Conservation (phyloP, 2,888 invertebrate genomes). For the Meteorus colon region DNA sequence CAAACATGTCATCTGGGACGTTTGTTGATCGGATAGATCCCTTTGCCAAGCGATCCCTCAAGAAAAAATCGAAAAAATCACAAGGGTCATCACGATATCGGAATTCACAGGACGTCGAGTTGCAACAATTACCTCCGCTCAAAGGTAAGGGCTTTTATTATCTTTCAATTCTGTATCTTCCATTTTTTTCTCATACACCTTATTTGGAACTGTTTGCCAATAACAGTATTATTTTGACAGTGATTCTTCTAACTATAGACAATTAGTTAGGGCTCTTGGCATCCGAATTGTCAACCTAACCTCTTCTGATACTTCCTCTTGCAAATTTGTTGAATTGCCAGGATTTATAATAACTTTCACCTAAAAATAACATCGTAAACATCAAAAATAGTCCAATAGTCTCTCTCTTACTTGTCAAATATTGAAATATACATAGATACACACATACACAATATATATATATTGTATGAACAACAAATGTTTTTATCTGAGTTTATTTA, state of each 20-base stretch:
- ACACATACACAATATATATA: neutral
- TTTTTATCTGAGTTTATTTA: neutral
- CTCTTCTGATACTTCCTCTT: conserved; percentile 16
- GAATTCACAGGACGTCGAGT: conserved; percentile 97
- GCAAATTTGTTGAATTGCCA: conserved; percentile 15
- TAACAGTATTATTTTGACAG: conserved; percentile 28
- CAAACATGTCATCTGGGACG: conserved; percentile 81
- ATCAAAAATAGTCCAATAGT: conserved; percentile 24
- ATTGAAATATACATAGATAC: neutral
- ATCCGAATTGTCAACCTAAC: conserved; percentile 25
- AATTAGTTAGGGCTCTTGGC: conserved; percentile 35
- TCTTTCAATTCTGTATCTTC: neutral
- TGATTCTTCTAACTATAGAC: conserved; percentile 18
- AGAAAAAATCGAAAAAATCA: conserved; percentile 98
- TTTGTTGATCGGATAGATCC: conserved; percentile 99
- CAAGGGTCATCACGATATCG: conserved; percentile 99
- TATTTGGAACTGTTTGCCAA: conserved; percentile 18
- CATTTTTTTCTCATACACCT: neutral
- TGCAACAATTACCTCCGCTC: conserved; percentile 95
- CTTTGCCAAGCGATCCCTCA: conserved; percentile 97
- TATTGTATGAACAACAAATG: neutral
- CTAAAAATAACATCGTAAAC: conserved; percentile 32
- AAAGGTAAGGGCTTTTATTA: conserved; percentile 83
- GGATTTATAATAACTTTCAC: conserved; percentile 38
- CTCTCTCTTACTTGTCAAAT: conserved; percentile 7